Base-by-base conservation (phyloP, 2,888 invertebrate genomes). In the Megamerina dolium region DNA sequence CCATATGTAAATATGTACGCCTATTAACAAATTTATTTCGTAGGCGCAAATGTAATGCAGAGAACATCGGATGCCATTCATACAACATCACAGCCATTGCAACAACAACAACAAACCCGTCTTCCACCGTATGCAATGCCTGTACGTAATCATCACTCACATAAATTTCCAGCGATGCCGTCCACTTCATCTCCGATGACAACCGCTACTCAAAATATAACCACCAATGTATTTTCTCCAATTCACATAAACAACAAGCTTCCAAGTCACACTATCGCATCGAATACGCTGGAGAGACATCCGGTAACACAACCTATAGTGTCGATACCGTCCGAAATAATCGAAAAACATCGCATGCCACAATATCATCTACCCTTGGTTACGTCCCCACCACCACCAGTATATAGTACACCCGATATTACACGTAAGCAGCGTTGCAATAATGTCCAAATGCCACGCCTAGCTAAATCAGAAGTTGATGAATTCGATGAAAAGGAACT, bases 401-500 rank as follows among this genome's bases (percentile, higher is more conserved):
- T 53, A 13, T 59, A 60, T 40, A 53, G 58, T 35, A 57, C 54
- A n/a, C 51, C 53, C 36, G 49, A 52, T 26, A 45, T 43, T 10
- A 40, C 48, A 3, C 52, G 48, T 19, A 52, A 54, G 30, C 50
- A 43, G 9, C 41, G 41, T 19, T 43, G 35, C 37, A 27, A 38
- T n/a, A 49, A 14, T 41, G 37, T 16, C 9, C 32, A 23, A 48
- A 51, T 16, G 46, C 52, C 36, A 54, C 43, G 40, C 17, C 34
- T 51, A 13, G 53, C 46, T 13, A 14, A 48, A 8, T 44, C 48
- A 10, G 49, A 50, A 21, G 5, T 32, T 10, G 41, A 40, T 19
- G 53, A 54, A 23, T 44, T 43, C 17, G 52, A 55, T 4, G 53
- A 53, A 36, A 48, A 61, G 57, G 63, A 61, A 48, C 55, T 59